Percentiles rank a stretch among this genome's conserved stretches.
These are phyloP conservation scores for Amblyraja radiata DNA, from an alignment of 2,797 vertebrate species.

Conservation along the genomic window DNA sequence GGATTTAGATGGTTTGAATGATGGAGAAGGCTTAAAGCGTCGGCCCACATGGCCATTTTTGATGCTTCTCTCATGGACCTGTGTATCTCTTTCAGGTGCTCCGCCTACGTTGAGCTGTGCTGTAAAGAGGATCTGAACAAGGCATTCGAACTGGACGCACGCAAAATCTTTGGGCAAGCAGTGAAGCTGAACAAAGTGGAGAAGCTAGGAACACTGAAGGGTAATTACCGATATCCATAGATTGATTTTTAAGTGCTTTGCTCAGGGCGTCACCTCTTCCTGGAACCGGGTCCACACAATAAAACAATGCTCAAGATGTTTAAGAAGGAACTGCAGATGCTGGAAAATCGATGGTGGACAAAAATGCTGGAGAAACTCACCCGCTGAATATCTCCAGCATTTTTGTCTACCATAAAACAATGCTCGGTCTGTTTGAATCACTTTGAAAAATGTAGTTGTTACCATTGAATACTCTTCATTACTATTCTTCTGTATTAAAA, in stretches of 20 bases:
- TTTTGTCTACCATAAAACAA: too few species aligned
- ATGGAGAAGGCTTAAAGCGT: too few species aligned
- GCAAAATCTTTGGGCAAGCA: background rate
- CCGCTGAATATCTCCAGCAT: too few species aligned
- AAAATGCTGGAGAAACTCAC: too few species aligned
- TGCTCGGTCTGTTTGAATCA: background rate
- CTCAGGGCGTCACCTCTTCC: background rate
- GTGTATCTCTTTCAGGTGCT: background rate
- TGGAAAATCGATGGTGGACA: too few species aligned
- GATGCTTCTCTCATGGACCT: background rate
- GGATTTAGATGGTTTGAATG: too few species aligned
- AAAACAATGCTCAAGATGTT: background rate
- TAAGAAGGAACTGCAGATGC: too few species aligned
- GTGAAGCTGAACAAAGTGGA: constrained; percentile 5
- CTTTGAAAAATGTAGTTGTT: background rate
- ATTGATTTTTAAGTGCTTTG: background rate
- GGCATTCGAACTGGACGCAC: background rate
- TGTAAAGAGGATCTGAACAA: background rate
- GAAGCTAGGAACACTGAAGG: background rate
- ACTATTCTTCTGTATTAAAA: too few species aligned
- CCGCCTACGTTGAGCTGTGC: background rate
- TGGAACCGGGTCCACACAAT: background rate
- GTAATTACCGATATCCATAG: background rate
- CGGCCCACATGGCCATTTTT: too few species aligned
- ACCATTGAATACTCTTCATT: too few species aligned